phyloP scores from a whole-genome alignment of 2,113 vertebrate species.

The Athene noctua region DNA sequence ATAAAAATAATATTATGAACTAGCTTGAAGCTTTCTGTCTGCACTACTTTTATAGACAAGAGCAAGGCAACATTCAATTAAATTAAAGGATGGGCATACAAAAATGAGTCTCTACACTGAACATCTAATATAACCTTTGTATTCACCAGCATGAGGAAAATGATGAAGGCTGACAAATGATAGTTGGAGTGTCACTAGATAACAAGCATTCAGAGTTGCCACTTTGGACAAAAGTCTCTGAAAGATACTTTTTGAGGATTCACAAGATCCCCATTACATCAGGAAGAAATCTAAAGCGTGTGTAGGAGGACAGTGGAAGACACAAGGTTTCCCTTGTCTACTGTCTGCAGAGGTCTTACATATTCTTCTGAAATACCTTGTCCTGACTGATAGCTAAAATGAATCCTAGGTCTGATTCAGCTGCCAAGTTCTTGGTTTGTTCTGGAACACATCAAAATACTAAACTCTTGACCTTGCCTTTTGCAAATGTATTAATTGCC shows the following conservation, averaged over 20 bases:
- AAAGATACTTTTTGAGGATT: not conserved
- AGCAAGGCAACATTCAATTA: not conserved
- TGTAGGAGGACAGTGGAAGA: not conserved
- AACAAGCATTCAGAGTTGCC: not conserved
- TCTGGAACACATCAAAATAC: not conserved
- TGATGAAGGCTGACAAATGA: not conserved
- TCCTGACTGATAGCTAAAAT: not conserved
- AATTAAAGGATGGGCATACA: not conserved
- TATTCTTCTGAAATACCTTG: not conserved
- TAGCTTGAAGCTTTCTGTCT: not conserved
- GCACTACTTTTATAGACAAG: not conserved
- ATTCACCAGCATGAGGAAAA: not conserved
- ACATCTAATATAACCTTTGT: not conserved
- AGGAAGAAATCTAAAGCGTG: not conserved
- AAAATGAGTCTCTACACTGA: not conserved
- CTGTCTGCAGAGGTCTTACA: not conserved
- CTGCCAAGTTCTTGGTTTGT: not conserved
- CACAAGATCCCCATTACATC: not conserved
- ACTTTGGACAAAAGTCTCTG: not conserved
- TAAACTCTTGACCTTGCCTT: not conserved
- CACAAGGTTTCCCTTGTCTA: not conserved
- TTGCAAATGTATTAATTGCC: not conserved
- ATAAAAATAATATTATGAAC: not conserved
- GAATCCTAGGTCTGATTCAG: not conserved
- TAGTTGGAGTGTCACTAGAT: not conserved